Base-by-base conservation (phyloP, 2,888 invertebrate species). In the Euplexia lucipara region DNA sequence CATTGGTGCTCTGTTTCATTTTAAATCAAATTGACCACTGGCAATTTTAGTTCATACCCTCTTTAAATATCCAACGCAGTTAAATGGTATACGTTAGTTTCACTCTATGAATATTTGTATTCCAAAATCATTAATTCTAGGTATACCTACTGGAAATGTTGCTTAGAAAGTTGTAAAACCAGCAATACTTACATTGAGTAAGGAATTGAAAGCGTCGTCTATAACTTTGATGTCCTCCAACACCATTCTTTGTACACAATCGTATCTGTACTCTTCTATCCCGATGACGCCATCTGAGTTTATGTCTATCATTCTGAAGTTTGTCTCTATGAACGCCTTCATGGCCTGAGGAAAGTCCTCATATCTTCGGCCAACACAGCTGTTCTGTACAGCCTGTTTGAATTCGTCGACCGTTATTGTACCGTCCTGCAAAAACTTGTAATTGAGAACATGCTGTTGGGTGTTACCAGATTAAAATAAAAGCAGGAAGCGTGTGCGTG, bases 311-410 rank as follows among this genome's bases (percentile, higher is more conserved):
- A 97, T 96, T 86, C 97, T 97, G 90, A 98, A 98, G 91, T 98
- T 98, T 57, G 97, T 96, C 89, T 98, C 98, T 86, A 98, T 98
- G 89, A 98, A 98, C 87, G 98, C 97, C 86, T 97, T 97, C 97
- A 98, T 97, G 5, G 98, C 97, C 91, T 98, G 97, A 0, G 98
- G 98, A 86, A 98, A 98, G 68, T 98, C 97, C 12, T 96, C 96
- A 86, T 97, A 98, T 72, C 96, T 95, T 83, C 97, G 96, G 5
- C 98, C 98, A 22, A 98, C 96, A 86, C 98, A 98, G 79, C 97
- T 97, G 88, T 97, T 97, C 89, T 97, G 97, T 0, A 98, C 98
- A 0, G 98, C 98, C 82, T 88, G 90, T 88, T 98, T 98, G 92
- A 98, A 98, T 88, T 98, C 98, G 1, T 97, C 97, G 61, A 97